Base-by-base conservation (phyloP, 2,888 invertebrate genomes). In the Eristalis arbustorum region DNA sequence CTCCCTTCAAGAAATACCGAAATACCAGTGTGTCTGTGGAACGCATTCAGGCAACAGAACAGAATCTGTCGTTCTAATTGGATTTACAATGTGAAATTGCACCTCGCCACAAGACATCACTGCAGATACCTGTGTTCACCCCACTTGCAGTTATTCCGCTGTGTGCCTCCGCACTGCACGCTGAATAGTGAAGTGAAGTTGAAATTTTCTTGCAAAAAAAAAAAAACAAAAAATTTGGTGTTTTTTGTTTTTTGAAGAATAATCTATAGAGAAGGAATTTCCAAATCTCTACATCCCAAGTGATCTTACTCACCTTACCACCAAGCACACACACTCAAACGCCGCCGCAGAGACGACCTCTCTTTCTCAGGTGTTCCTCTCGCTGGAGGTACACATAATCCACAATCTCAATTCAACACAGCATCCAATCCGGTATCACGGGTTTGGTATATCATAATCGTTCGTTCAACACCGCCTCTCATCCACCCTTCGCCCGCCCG, bases 341-440 rank as follows among this genome's bases (percentile, higher is more conserved):
- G n/a, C 18, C n/a, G n/a, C 18, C 18, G n/a, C 49, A 6, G 5
- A 1, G 10, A 18, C 18, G 49, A 8, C 2, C 49, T 49, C n/a
- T 49, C 49, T 49, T 18, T 79, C 71, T 82, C 76, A 82, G 75
- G 76, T 80, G 79, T 62, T 76, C 59, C 57, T 34, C 64, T 31
- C 31, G 31, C 31, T 31, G 6, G 31, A 31, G 31, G 10, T 31
- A 73, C 72, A 66, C 18, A 18, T 8, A 56, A 76, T 84, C 88
- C 84, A 80, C 84, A 84, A 67, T 76, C 74, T 67, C 14, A 69
- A 85, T 78, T 87, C 79, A 69, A 88, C 76, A 85, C 84, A 88
- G 88, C 88, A 88, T 88, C 88, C 88, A 88, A 88, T 84, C 88
- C 84, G 88, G 88, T 75, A 88, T 84, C 88, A 88, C 88, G 77